Percentiles rank a stretch among this genome's conserved stretches.
Conservation (phyloP, 1,140 invertebrate genomes). For the Drosophila hydei region DNA sequence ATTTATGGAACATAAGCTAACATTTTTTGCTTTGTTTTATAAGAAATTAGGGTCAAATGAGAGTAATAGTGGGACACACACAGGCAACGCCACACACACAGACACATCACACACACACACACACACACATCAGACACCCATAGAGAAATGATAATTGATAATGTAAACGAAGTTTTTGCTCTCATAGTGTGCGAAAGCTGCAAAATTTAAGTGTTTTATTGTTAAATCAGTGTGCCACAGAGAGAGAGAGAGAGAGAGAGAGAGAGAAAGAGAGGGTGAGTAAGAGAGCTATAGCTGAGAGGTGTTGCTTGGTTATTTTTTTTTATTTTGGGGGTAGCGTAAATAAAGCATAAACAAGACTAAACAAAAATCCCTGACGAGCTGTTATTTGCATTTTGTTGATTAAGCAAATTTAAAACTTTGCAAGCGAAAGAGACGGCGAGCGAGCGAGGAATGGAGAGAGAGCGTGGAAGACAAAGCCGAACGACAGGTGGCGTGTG, state of each 20-base stretch:
- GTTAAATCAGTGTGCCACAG: background rate
- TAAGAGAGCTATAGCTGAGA: background rate
- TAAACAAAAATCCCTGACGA: slow-evolving; percentile 56
- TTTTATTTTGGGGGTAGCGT: background rate
- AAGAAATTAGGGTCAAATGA: no score
- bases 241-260: background rate
- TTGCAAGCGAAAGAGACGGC: slow-evolving; percentile 19
- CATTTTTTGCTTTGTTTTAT: no score
- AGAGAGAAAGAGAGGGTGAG: background rate
- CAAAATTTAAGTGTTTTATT: slow-evolving; percentile 7
- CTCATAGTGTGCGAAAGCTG: background rate
- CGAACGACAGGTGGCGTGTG: slow-evolving; percentile 43
- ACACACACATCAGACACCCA: background rate
- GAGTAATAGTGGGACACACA: background rate
- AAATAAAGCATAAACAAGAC: slow-evolving; percentile 55
- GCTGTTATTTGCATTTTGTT: slow-evolving; percentile 62
- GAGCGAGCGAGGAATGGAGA: background rate
- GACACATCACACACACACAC: background rate
- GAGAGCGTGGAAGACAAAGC: slow-evolving; percentile 5
- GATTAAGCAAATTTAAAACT: slow-evolving; percentile 65
- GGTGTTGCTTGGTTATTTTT: background rate
- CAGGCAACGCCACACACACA: background rate
- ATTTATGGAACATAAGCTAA: no score
- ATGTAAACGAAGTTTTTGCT: background rate
- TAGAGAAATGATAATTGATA: background rate